Base-by-base conservation (phyloP, 2,113 vertebrate species). In the Calonectris borealis region DNA sequence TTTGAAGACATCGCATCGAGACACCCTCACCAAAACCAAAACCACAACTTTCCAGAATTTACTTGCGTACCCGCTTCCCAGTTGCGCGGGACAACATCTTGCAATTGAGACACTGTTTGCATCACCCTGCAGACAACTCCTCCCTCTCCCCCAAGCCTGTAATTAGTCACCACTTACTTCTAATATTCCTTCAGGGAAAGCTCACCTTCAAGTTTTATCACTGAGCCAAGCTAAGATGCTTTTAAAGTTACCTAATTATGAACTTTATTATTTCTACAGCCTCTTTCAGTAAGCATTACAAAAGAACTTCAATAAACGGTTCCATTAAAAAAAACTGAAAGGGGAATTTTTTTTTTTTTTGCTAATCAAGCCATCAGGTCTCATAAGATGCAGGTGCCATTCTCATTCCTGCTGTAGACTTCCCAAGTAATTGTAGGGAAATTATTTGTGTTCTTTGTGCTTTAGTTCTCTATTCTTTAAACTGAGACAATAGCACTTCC, bases 31-130 rank as follows among this genome's bases (percentile, higher is more conserved):
- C 48, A 62, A 54, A 85, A 57, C 0, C 26, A 66, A 42, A 52
- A 1, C 4, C n/a, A 31, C 3, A 22, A 1, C 18, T 22, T 71
- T 27, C 49, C 5, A 60, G 4, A 19, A 9, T 42, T 64, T 34
- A 17, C 11, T 54, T 40, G 10, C 21, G 18, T 19, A 31, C 5
- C 26, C 1, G 1, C 32, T 69, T 44, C 38, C 49, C 16, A 4
- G 1, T 7, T 52, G 36, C 3, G 11, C 17, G n/a, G 36, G 31
- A 20, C 10, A 66, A 13, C 13, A 2, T 1, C 14, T 17, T 36
- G 14, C 36, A 31, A 24, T 61, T 7, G 22, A 64, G 26, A n/a
- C 11, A 17, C 9, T 6, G 21, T 11, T 46, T n/a, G 13, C 8
- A 5, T n/a, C 51, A 32, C 31, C 21, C 32, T 49, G 25, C 34